A percentile compares a stretch with the other conserved stretches of the same genome.
Conservation (phyloP, 2,113 vertebrate genomes). For the Grallaria varia region DNA sequence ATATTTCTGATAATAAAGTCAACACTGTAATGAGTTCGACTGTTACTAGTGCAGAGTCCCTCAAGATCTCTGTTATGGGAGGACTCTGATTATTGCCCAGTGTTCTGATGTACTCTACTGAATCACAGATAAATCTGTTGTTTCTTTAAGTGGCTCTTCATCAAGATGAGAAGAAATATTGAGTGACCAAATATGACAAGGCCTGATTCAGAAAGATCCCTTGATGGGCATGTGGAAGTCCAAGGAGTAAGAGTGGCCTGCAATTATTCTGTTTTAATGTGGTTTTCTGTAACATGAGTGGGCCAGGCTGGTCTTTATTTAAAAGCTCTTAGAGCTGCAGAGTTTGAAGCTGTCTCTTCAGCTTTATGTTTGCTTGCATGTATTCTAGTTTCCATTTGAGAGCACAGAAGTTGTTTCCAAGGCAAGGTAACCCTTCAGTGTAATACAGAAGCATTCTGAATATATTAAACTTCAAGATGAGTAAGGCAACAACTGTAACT, state of each 20-base stretch:
- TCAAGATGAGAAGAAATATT: neutral
- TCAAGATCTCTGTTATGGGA: neutral
- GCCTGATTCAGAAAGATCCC: neutral
- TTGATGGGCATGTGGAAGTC: neutral
- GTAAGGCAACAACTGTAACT: neutral
- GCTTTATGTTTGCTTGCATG: neutral
- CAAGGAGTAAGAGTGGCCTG: neutral
- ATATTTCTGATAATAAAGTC: neutral
- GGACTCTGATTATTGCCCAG: neutral
- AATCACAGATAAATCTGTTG: neutral
- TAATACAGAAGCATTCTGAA: neutral
- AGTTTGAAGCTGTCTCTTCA: neutral
- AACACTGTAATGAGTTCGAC: neutral
- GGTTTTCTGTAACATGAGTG: neutral
- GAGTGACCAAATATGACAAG: neutral
- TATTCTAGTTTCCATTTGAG: constrained; percentile 2
- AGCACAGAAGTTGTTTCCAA: neutral
- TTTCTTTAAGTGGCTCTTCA: neutral
- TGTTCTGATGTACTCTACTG: neutral
- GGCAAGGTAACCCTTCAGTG: constrained; percentile 52
- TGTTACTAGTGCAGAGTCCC: neutral
- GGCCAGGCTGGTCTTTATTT: neutral
- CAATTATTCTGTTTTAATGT: neutral
- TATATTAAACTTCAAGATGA: neutral
- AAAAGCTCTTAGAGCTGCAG: neutral